Evolutionary conservation across 2,113 vertebrate genomes (phyloP), one percentile per base, ranked within the genome.

Genomic region (Noctilio leporinus): DNA sequence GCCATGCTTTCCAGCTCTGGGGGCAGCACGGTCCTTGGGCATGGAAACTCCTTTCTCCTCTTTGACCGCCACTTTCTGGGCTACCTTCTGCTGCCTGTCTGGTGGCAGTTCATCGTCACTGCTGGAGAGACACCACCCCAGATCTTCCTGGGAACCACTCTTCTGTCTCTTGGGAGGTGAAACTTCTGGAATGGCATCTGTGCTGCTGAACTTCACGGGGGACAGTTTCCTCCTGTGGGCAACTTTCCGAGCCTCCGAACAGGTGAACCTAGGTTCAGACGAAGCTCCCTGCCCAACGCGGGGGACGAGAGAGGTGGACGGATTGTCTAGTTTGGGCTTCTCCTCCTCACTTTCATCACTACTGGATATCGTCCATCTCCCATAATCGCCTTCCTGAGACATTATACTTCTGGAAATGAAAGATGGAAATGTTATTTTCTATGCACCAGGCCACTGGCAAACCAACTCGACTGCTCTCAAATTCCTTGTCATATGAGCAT

Each of bases 291-390:
- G 40, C 0, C 40, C 38, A 1, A 76, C 26, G 2, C 3, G 6
- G 0, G 49, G 30, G 0, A 86, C 1, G 0, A 81, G 96, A 86
- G 98, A 98, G 0, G 98, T 96, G 3, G 98, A 98, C 0, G 98
- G 97, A 3, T 97, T 92, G 72, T 97, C 97, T 5, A 4, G 19
- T 1, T 45, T 98, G 83, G 84, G 98, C 92, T 97, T 98, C 7
- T 99, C 99, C 17, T 99, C 99, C 1, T 99, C 99, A 51, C 99
- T 99, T 35, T 99, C 99, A 67, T 99, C 99, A 10, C 99, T 99
- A 95, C 99, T 99, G 43, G 99, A 99, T 85, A 99, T 92, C 0
- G 98, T 98, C 99, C 99, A 99, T 97, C 96, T 99, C 43, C 99
- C 99, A 0, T 99, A 98, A 15, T 97, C 98, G 7, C 98, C 98